Evolutionary conservation across 2,888 invertebrate species (phyloP).

Genomic region (Drosophila macrospina): DNA sequence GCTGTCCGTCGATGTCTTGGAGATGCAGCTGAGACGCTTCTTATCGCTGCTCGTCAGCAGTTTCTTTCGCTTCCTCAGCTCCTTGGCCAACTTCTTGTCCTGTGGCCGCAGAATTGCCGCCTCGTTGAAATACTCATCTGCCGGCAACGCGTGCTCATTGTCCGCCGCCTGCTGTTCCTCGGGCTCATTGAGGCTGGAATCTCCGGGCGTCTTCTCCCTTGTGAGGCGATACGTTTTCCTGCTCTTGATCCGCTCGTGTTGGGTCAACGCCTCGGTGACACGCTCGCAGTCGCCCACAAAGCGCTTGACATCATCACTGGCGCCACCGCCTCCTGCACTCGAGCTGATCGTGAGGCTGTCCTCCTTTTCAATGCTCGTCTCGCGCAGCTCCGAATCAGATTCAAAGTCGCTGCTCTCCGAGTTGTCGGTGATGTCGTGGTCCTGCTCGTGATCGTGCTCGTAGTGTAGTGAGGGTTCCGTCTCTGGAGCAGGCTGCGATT

Average conservation of each 20-base stretch:
- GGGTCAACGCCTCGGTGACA: slow-evolving; percentile 83
- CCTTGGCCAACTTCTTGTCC: slow-evolving; percentile 61
- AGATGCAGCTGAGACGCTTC: slow-evolving; percentile 85
- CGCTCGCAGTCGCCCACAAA: slow-evolving; percentile 84
- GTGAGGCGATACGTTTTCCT: slow-evolving; percentile 84
- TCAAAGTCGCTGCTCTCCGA: slow-evolving; percentile 84
- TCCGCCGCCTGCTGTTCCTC: slow-evolving; percentile 49
- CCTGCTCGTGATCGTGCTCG: too few species aligned
- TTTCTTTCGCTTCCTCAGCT: slow-evolving; percentile 74
- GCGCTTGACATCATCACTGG: slow-evolving; percentile 79
- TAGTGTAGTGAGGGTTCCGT: slow-evolving; percentile 66
- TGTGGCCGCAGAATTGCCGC: slow-evolving; percentile 49
- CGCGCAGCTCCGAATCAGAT: slow-evolving; percentile 83
- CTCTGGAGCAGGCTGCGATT: slow-evolving; percentile 18
- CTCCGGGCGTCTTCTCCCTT: slow-evolving; percentile 81
- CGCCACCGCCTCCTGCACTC: slow-evolving; percentile 43
- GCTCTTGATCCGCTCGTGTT: slow-evolving; percentile 85
- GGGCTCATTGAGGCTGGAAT: slow-evolving; percentile 58
- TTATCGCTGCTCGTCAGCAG: slow-evolving; percentile 74
- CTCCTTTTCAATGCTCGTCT: slow-evolving; percentile 84
- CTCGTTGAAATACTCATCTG: slow-evolving; percentile 89
- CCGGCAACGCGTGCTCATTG: slow-evolving; percentile 87
- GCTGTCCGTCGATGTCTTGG: slow-evolving; percentile 85
- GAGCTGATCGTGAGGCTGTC: slow-evolving; percentile 77
- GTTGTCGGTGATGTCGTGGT: slow-evolving; percentile 83